A percentile compares a stretch with the other conserved stretches of the same genome.
Conservation (phyloP, 2,113 vertebrate species). For the mouse (Mus musculus) region DNA sequence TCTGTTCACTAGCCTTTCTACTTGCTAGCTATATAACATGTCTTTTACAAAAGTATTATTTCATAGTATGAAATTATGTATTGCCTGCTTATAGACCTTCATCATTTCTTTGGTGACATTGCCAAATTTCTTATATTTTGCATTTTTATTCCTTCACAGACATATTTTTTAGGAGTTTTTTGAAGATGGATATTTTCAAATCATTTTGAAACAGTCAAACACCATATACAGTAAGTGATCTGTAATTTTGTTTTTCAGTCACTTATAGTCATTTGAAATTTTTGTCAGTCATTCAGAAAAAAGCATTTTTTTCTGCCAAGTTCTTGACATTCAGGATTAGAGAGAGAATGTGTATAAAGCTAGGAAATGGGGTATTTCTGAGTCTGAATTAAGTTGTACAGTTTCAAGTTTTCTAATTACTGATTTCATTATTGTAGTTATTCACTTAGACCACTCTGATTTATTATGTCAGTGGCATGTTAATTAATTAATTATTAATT, state of each 20-base stretch:
- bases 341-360: conserved; percentile 50
- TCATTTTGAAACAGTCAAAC: conserved; percentile 76
- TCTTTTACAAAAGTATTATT: conserved; percentile 45
- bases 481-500: not conserved
- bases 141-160: conserved; percentile 67
- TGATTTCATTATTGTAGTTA: conserved; percentile 16
- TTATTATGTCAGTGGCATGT: not conserved
- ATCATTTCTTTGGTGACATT: conserved; percentile 61
- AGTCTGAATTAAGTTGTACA: conserved; percentile 11
- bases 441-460: not conserved
- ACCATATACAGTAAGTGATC: conserved; percentile 77
- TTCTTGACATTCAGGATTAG: conserved; percentile 53
- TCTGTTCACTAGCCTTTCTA: not conserved
- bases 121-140: conserved; percentile 56
- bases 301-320: conserved; percentile 63
- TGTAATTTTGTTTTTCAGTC: conserved; percentile 69
- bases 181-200: conserved; percentile 73
- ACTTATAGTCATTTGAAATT: conserved; percentile 55
- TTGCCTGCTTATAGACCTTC: not conserved
- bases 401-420: conserved; percentile 56
- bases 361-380: conserved; percentile 35
- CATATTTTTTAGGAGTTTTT: conserved; percentile 70
- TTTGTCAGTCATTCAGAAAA: conserved; percentile 65
- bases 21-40: not conserved
- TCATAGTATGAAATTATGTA: not conserved